Evolutionary conservation across 2,797 vertebrate genomes (phyloP), one percentile per base, ranked within the genome.

Genomic region (Paramormyrops hopkinsi): DNA sequence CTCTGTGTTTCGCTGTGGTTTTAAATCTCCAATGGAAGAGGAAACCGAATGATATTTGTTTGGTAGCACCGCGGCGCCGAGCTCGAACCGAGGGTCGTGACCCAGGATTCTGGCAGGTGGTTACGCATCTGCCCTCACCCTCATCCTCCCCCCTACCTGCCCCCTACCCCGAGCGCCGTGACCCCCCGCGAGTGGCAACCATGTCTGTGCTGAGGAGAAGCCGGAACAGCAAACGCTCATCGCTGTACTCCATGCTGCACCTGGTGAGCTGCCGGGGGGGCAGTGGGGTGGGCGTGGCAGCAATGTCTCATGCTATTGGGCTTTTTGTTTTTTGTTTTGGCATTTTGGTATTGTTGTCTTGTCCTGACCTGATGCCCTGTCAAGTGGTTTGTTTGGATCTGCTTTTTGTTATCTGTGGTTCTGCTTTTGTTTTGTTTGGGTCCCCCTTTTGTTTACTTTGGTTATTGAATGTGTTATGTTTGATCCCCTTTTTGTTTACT

Each of bases 161-260:
- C 37, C 37, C 73, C 37, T 37, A n/a, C 37, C 73, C 19, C 89
- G 50, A 91, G 54, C 91, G 89, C 46, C 5, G n/a, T 50, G 62
- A 91, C 91, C 93, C 90, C 90, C 90, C 65, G 86, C 5, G 46
- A 46, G 86, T 69, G 84, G 48, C 85, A 69, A 14, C 82, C 29
- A 97, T 98, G 97, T 97, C 97, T 4, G 94, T 94, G 8, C 94
- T 96, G 89, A 94, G 95, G 95, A 97, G 93, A 94, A 95, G 92
- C 90, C 96, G 89, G 93, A 96, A 93, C 92, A 92, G 90, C 48
- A 96, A 93, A 91, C 92, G 90, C 91, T 93, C 95, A 0, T 92
- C 96, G 0, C 96, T 97, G 87, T 94, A 94, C 93, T 95, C 95
- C 89, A 91, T 96, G 90, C 95, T 97, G 46, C 94, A 96, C 92